These are phyloP conservation scores for Numenius arquata DNA, from an alignment of 2,113 vertebrate genomes.

Conservation along the genomic window DNA sequence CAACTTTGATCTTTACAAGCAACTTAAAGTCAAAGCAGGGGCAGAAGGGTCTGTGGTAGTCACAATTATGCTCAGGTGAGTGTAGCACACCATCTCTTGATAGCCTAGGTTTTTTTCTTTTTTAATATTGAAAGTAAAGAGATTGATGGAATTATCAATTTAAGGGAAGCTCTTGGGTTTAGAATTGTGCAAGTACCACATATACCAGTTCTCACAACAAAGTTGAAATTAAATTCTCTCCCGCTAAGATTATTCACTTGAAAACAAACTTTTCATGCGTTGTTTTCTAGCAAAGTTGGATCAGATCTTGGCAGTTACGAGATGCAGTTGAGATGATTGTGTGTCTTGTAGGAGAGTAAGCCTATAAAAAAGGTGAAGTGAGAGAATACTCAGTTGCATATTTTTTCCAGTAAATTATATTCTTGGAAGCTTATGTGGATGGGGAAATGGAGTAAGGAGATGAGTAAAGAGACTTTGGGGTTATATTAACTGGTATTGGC, in stretches of 20 bases:
- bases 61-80: background rate
- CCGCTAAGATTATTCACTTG: background rate
- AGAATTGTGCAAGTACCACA: background rate
- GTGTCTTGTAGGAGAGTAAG: background rate
- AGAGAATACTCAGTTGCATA: background rate
- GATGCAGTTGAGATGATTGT: background rate
- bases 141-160: background rate
- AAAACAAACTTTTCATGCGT: background rate
- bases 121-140: background rate
- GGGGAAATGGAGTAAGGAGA: background rate
- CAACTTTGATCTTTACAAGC: background rate
- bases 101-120: background rate
- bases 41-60: background rate
- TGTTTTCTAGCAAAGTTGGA: background rate
- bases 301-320: background rate
- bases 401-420: background rate
- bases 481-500: background rate
- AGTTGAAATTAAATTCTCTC: background rate
- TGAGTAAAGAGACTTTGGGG: background rate
- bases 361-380: background rate
- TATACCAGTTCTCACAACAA: background rate
- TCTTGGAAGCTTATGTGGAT: background rate
- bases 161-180: background rate
- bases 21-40: background rate
- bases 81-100: background rate